A percentile compares a stretch with the other conserved stretches of the same genome.
These are phyloP conservation scores for Emydura subglobosa DNA, from an alignment of 2,113 vertebrate species.

Conservation along the genomic window DNA sequence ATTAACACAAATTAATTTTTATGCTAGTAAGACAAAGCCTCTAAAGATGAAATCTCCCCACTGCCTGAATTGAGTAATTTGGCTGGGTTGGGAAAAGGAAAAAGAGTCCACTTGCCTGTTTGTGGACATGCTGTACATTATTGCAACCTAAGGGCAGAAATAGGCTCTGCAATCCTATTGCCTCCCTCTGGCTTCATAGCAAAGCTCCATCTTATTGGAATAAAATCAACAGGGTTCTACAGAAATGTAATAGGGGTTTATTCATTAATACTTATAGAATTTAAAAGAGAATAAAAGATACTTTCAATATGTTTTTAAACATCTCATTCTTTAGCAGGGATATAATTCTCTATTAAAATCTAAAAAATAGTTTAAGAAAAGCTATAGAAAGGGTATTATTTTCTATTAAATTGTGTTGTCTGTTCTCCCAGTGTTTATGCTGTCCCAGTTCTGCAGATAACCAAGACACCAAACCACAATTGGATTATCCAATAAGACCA, in stretches of 20 bases:
- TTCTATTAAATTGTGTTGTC: not conserved
- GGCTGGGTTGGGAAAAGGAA: not conserved
- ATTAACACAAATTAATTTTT: not conserved
- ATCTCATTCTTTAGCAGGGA: not conserved
- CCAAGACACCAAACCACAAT: too few species aligned
- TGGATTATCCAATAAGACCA: too few species aligned
- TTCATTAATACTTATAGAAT: not conserved
- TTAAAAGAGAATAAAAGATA: not conserved
- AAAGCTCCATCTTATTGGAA: not conserved
- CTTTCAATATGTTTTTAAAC: not conserved
- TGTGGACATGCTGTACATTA: not conserved
- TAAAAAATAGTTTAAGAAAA: not conserved
- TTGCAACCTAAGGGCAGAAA: not conserved
- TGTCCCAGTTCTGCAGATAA: too few species aligned
- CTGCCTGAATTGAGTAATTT: not conserved
- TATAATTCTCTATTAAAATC: not conserved
- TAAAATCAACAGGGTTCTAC: not conserved
- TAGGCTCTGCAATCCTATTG: not conserved
- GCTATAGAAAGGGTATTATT: not conserved
- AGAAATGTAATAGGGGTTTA: not conserved
- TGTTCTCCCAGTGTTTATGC: too few species aligned
- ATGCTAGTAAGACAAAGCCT: not conserved
- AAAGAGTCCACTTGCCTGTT: not conserved
- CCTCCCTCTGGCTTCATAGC: not conserved
- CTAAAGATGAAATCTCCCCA: not conserved